Evolutionary conservation across 2,113 vertebrate genomes (phyloP).

Genomic region (Heloderma charlesbogerti): DNA sequence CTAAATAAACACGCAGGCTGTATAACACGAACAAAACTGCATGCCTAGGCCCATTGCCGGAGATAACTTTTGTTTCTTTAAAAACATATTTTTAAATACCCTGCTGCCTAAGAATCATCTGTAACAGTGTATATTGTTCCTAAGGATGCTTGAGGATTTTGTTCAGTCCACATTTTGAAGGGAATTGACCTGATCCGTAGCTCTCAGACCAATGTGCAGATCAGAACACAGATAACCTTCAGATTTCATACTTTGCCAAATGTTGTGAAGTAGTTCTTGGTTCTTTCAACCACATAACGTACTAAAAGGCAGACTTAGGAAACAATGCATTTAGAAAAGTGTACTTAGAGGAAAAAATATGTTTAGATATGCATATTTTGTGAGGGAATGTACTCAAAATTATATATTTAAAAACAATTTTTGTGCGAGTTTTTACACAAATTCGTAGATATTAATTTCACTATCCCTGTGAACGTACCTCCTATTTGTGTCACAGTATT

Average conservation of each 20-base stretch:
- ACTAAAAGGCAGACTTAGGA: neutral
- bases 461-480: neutral
- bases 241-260: neutral
- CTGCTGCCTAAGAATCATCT: neutral
- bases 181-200: neutral
- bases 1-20: neutral
- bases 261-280: neutral
- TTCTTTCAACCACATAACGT: neutral
- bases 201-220: neutral
- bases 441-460: neutral
- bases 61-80: neutral
- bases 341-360: neutral
- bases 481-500: neutral
- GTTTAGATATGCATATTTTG: neutral
- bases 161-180: neutral
- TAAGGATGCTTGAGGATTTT: neutral
- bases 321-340: neutral
- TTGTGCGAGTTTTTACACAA: neutral
- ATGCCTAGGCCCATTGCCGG: neutral
- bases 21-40: neutral
- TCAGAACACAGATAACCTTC: neutral
- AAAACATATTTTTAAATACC: neutral
- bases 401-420: neutral
- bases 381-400: neutral
- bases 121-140: neutral